phyloP scores from a whole-genome alignment of 2,797 vertebrate genomes.

The Premnoplex brunnescens region DNA sequence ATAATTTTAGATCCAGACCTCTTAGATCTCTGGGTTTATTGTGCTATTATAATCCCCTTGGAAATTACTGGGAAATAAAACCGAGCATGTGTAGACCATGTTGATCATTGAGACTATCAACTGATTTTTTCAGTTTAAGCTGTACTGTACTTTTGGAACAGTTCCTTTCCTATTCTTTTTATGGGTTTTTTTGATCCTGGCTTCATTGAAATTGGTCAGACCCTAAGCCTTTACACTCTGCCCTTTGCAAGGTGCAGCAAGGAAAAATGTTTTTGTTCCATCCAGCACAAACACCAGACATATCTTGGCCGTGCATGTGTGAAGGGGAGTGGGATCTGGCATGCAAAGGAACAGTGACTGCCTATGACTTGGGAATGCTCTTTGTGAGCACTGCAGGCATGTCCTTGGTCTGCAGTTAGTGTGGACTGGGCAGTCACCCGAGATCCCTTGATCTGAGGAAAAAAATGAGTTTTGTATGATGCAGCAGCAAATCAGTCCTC shows the following conservation, averaged over 20 bases:
- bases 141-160: not conserved
- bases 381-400: not conserved
- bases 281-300: not conserved
- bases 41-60: not conserved
- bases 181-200: not conserved
- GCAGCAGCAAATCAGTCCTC: not conserved
- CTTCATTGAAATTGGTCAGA: not conserved
- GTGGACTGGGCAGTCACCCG: not conserved
- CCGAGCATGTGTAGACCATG: accelerated
- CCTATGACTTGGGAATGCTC: not conserved
- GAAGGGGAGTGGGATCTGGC: not conserved
- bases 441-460: not conserved
- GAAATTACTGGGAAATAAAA: not conserved
- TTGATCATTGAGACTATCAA: not conserved
- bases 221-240: not conserved
- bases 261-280: not conserved
- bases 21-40: not conserved
- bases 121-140: not conserved
- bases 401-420: not conserved
- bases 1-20: not conserved
- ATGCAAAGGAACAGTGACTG: not conserved
- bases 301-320: accelerated
- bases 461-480: not conserved
- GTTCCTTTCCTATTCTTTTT: not conserved
- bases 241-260: not conserved